Base-by-base conservation (phyloP, 1,140 invertebrate species). In the Sitobion miscanthi region DNA sequence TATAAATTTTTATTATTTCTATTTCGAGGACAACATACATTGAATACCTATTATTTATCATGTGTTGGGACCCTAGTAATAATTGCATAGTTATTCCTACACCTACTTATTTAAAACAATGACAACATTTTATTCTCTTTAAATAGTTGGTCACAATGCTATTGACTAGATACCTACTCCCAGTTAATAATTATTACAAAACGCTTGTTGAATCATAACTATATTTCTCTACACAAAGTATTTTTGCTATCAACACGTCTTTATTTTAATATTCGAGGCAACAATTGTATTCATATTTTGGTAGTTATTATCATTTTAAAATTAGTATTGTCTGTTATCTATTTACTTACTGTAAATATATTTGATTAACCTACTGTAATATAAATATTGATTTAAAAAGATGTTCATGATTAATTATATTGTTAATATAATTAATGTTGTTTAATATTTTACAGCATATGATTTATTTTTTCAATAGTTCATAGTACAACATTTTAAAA, bases 171-270 rank as follows among this genome's bases (percentile, higher is more conserved):
- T 45, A 90, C 47, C 47, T 49, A 49, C 35, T 90, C 35, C 25
- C 38, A 45, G 42, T 45, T 69, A 90, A 90, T n/a, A 90, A 69
- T 54, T 89, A 38, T 88, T 88, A 54, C 20, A 89, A 57, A 89
- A 89, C 21, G 21, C 38, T 42, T 49, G 7, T 11, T 54, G 8
- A 89, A 38, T 89, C 8, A 57, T 45, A 45, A 6, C 0, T 45
- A 30, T 42, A 42, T 62, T 62, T 90, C 14, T 57, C 9, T 62
- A 45, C 14, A 20, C 20, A 8, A 90, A 90, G 20, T 69, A 90
- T 90, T 69, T 69, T 6, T 69, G 38, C 69, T 69, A 90, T 90
- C 49, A 54, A 45, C 30, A 62, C 30, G 23, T 52, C 21, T 54
- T 2, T 30, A n/a, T 35, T 17, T 88, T 42, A 85, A 77, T 77